Evolutionary conservation across 1,140 invertebrate genomes (phyloP).

Genomic region (Drosophila littoralis): DNA sequence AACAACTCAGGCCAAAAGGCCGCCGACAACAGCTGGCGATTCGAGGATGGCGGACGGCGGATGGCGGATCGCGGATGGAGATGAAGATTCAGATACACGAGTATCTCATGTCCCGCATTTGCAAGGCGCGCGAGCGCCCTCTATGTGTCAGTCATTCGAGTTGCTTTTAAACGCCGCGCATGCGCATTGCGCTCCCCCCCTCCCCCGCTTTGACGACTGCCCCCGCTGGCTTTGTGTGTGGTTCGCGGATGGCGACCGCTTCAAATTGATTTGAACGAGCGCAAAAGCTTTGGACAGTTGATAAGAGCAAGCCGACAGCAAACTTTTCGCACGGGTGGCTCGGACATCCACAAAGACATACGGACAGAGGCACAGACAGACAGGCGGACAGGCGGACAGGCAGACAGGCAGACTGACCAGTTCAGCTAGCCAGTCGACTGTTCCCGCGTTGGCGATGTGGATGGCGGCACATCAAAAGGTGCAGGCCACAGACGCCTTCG

Average conservation of each 20-base stretch:
- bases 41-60: conserved; percentile 22
- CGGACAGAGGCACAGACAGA: not conserved
- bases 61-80: conserved; percentile 5
- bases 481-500: conserved; percentile 61
- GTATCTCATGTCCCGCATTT: conserved; percentile 4
- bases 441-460: conserved; percentile 16
- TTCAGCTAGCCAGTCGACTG: conserved; percentile 28
- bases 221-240: conserved; percentile 19
- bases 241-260: conserved; percentile 53
- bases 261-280: conserved; percentile 77
- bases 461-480: conserved; percentile 70
- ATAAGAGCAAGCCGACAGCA: conserved; percentile 67
- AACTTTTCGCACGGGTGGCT: conserved; percentile 57
- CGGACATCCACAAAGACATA: conserved; percentile 33
- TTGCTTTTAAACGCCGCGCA: conserved; percentile 39
- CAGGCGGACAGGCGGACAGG: conserved; percentile 2
- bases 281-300: conserved; percentile 72
- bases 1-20: conserved; percentile 55
- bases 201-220: not conserved
- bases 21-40: conserved; percentile 73
- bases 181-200: conserved; percentile 9
- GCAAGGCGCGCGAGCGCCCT: conserved; percentile 39
- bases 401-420: conserved; percentile 8
- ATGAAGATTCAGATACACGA: conserved; percentile 29
- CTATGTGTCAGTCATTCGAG: conserved; percentile 51